Evolutionary conservation across 2,888 invertebrate species (phyloP).

Genomic region (Agrochola macilenta): DNA sequence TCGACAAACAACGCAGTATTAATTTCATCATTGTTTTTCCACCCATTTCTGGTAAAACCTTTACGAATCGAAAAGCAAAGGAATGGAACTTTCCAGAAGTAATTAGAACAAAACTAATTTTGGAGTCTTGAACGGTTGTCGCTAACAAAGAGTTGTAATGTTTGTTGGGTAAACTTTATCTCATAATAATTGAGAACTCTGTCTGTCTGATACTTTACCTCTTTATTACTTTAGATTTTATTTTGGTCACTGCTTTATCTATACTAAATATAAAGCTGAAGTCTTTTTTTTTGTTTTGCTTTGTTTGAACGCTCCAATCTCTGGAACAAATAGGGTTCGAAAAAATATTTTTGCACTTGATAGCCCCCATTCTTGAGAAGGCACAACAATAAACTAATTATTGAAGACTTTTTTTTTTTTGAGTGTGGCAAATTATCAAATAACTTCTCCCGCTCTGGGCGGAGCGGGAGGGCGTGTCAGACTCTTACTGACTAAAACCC

Average conservation of each 20-base stretch:
- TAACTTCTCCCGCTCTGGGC: no score
- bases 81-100: slow-evolving; percentile 77
- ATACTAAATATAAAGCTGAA: no score
- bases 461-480: no score
- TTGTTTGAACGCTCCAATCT: no score
- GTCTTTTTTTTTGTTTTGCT: no score
- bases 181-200: slow-evolving; percentile 64
- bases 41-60: slow-evolving; percentile 16
- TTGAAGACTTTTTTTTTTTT: no score
- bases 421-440: no score
- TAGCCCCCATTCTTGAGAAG: no score
- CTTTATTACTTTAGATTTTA: slow-evolving; percentile 36
- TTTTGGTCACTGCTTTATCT: neutral
- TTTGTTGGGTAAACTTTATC: slow-evolving; percentile 71
- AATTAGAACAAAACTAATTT: slow-evolving; percentile 84
- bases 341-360: no score
- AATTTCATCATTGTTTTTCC: slow-evolving; percentile 15
- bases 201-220: slow-evolving; percentile 39
- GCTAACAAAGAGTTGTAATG: slow-evolving; percentile 78
- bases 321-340: no score
- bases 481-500: no score
- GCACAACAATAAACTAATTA: no score
- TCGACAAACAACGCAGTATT: neutral
- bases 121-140: slow-evolving; percentile 76
- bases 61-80: slow-evolving; percentile 74